Conservation (phyloP, 2,113 vertebrate genomes). For the Microtus pennsylvanicus region DNA sequence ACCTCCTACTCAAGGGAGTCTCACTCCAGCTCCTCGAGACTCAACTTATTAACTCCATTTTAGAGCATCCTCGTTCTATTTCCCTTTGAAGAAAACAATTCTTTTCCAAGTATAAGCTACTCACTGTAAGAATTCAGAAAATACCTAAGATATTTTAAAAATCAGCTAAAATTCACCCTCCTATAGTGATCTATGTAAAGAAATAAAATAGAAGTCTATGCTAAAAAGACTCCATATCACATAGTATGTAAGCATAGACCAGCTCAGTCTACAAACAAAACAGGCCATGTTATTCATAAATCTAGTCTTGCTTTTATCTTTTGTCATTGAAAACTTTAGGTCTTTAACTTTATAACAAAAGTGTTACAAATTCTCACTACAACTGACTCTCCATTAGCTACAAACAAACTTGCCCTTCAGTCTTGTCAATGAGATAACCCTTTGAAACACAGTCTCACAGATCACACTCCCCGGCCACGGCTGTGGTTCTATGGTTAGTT, state of each 20-base stretch:
- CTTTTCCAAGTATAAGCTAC: constrained; percentile 37
- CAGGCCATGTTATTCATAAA: not conserved
- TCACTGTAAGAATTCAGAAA: constrained; percentile 53
- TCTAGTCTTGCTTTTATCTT: not conserved
- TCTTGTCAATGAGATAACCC: not conserved
- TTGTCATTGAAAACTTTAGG: not conserved
- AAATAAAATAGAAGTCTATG: not conserved
- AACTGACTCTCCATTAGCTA: constrained; percentile 5
- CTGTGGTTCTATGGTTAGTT: not conserved
- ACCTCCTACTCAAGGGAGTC: not conserved
- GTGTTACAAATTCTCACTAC: not conserved
- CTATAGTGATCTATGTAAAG: not conserved
- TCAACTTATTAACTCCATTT: not conserved
- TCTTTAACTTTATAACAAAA: constrained; percentile 50
- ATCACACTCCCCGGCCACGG: not conserved
- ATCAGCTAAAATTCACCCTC: not conserved
- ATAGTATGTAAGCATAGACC: not conserved
- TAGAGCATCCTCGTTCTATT: not conserved
- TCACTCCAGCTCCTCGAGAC: not conserved
- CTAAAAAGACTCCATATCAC: not conserved
- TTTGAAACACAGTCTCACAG: not conserved
- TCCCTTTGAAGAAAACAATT: constrained; percentile 20
- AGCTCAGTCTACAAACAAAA: constrained; percentile 18
- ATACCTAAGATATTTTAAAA: not conserved
- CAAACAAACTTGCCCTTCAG: not conserved